phyloP scores from a whole-genome alignment of 2,113 vertebrate species.

The Microtus oregoni region DNA sequence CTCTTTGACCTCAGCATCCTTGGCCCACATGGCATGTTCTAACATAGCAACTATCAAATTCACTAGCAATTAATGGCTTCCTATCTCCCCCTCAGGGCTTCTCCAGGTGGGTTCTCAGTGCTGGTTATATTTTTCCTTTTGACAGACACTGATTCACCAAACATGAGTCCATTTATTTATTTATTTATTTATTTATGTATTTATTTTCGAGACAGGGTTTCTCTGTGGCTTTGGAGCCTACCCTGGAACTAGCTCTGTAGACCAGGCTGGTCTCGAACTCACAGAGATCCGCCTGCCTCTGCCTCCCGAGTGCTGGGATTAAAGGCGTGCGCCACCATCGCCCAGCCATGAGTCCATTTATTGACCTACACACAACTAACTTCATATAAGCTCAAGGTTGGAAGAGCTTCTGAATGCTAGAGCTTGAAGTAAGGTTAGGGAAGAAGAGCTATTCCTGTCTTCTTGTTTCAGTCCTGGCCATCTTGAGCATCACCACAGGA shows the following conservation, averaged over 20 bases:
- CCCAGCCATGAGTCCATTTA: background rate
- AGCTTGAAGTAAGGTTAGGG: background rate
- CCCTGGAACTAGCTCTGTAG: too few species aligned
- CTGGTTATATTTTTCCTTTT: background rate
- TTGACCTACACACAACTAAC: slow-evolving; percentile 28
- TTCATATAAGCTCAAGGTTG: background rate
- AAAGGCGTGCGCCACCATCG: too few species aligned
- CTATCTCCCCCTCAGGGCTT: background rate
- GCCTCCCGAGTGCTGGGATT: too few species aligned
- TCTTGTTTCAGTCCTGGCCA: background rate
- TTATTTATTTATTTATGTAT: slow-evolving; percentile 27
- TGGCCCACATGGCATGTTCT: background rate
- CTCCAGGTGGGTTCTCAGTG: background rate
- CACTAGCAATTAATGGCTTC: background rate
- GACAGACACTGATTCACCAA: slow-evolving; percentile 14
- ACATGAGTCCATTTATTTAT: background rate
- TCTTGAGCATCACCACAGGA: background rate
- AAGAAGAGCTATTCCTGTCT: background rate
- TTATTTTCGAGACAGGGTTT: too few species aligned
- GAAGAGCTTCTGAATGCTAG: slow-evolving; percentile 17
- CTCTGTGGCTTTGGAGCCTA: too few species aligned
- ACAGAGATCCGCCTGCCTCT: too few species aligned
- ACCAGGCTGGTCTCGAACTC: too few species aligned
- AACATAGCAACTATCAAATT: background rate
- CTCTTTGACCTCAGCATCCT: background rate